Evolutionary conservation across 1,140 invertebrate genomes (phyloP).

Genomic region (Drosophila ananassae): DNA sequence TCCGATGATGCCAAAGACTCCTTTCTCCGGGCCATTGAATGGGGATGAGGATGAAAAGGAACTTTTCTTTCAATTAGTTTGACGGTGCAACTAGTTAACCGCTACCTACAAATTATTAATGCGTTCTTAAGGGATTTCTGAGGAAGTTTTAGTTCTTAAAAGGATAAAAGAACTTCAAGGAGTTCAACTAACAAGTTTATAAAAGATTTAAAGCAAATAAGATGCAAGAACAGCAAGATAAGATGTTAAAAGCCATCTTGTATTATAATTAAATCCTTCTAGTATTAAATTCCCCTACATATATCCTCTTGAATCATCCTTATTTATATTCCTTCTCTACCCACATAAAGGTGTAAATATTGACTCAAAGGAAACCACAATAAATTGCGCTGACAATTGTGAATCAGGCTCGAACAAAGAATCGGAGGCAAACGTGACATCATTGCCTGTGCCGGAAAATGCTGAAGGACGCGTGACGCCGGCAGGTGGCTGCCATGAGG

Average conservation of each 20-base stretch:
- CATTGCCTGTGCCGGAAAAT: constrained; percentile 7
- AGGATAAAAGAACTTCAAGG: neutral
- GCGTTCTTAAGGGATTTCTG: constrained; percentile 4
- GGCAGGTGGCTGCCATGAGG: constrained; percentile 36
- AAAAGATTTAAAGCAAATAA: too few relatives aligned
- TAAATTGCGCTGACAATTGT: constrained; percentile 55
- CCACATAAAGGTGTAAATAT: constrained; percentile 60
- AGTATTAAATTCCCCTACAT: neutral
- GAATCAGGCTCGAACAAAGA: constrained; percentile 45
- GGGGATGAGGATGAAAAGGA: constrained; percentile 7
- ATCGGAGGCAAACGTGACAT: constrained; percentile 58
- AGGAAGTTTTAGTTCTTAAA: neutral
- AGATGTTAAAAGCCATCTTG: too few relatives aligned
- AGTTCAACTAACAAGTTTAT: too few relatives aligned
- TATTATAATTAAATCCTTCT: too few relatives aligned
- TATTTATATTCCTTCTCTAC: neutral
- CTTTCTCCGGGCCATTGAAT: constrained; percentile 5
- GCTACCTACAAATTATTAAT: constrained; percentile 14
- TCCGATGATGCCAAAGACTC: constrained; percentile 5
- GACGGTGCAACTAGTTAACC: constrained; percentile 6
- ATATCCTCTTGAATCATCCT: neutral
- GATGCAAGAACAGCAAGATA: too few relatives aligned
- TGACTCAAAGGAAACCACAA: constrained; percentile 57
- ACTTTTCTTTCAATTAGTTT: constrained; percentile 36
- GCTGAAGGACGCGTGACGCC: constrained; percentile 7